Conservation (phyloP, 2,797 vertebrate genomes). For the Cygnus olor region DNA sequence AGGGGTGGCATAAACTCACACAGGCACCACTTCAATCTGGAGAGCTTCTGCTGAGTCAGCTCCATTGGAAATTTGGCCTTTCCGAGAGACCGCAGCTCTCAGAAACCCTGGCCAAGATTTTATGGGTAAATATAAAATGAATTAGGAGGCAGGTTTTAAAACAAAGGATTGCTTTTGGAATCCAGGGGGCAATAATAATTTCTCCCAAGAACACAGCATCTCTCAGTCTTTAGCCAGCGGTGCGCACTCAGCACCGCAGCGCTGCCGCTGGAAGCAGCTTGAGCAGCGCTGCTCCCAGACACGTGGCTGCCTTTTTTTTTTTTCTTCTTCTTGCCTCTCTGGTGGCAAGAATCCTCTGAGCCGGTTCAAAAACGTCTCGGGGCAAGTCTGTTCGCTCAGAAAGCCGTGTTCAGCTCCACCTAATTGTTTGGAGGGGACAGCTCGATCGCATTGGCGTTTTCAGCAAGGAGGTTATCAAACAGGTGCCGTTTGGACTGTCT, state of each 20-base stretch:
- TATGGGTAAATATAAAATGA: conserved; percentile 66
- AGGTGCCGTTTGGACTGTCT: neutral
- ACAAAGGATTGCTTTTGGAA: conserved; percentile 66
- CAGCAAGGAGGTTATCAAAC: conserved; percentile 12
- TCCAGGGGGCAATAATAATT: neutral
- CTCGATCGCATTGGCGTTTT: conserved; percentile 11
- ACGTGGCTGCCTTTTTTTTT: neutral
- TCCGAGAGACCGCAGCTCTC: conserved; percentile 14
- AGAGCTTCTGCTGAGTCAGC: conserved; percentile 62
- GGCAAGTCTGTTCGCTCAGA: neutral
- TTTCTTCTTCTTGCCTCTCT: neutral
- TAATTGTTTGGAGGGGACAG: neutral
- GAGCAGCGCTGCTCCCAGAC: neutral
- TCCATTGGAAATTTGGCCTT: conserved; percentile 51
- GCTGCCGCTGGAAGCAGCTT: neutral
- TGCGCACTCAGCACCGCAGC: neutral
- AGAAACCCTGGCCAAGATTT: conserved; percentile 45
- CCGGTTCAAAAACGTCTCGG: neutral
- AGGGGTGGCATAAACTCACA: neutral
- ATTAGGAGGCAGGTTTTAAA: conserved; percentile 51
- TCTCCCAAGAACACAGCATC: neutral
- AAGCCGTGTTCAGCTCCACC: neutral
- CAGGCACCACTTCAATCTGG: neutral
- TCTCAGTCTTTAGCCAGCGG: neutral
- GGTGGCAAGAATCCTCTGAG: neutral